These are phyloP conservation scores for Cephus sareptanus DNA, from an alignment of 2,888 invertebrate genomes.

Conservation along the genomic window DNA sequence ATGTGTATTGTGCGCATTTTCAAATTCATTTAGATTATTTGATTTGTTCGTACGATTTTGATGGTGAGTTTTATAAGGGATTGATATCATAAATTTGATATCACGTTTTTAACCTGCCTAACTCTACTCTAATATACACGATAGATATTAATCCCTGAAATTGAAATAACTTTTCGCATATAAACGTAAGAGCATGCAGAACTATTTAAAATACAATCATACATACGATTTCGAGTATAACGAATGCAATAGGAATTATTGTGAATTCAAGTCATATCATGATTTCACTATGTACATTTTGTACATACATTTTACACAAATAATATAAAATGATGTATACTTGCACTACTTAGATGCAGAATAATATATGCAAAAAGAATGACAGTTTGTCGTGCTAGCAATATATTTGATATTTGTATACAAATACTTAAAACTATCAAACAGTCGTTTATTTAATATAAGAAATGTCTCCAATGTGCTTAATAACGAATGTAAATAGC, in stretches of 20 bases:
- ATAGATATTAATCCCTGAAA: conserved; percentile 1
- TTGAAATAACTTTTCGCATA: background rate
- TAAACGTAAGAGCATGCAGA: background rate
- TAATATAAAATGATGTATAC: background rate
- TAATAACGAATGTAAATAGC: background rate
- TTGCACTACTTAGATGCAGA: background rate
- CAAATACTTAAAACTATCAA: background rate
- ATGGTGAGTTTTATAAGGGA: background rate
- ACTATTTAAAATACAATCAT: conserved; percentile 1
- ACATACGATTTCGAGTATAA: background rate
- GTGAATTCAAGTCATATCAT: background rate
- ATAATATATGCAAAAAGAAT: background rate
- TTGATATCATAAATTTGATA: background rate
- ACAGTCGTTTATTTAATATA: background rate
- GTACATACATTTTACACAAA: background rate
- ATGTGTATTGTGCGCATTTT: conserved; percentile 48
- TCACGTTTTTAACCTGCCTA: background rate
- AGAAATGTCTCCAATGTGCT: background rate
- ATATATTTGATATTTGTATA: background rate
- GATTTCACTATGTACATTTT: background rate
- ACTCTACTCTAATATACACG: background rate
- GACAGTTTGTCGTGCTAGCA: background rate
- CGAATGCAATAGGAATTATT: background rate
- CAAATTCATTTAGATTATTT: background rate
- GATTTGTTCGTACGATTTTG: background rate